Evolutionary conservation across 2,888 invertebrate species (phyloP).

Genomic region (Podabrus alpinus): DNA sequence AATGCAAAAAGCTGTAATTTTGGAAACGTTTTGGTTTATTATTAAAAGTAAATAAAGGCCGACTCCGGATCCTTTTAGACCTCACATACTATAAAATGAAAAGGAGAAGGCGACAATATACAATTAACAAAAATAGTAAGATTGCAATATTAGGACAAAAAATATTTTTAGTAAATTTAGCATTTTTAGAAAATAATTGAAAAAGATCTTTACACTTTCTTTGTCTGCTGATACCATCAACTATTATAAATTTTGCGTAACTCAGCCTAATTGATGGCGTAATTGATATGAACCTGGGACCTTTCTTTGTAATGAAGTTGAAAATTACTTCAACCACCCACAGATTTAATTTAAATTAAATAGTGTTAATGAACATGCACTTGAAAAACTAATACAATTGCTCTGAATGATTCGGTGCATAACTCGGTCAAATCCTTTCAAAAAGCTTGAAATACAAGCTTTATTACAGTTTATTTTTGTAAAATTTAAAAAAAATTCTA

Average conservation of each 20-base stretch:
- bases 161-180: constrained; percentile 69
- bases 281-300: background rate
- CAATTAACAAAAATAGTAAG: too few relatives aligned
- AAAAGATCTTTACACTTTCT: too few relatives aligned
- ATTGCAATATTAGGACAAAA: constrained; percentile 60
- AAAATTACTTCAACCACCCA: background rate
- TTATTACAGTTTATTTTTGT: too few relatives aligned
- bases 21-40: too few relatives aligned
- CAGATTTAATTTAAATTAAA: background rate
- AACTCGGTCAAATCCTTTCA: background rate
- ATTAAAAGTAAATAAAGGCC: too few relatives aligned
- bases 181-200: constrained; percentile 69
- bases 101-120: too few relatives aligned
- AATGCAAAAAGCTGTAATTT: too few relatives aligned
- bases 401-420: background rate
- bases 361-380: background rate
- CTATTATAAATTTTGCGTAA: background rate
- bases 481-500: too few relatives aligned
- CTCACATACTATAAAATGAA: too few relatives aligned
- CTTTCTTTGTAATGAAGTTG: background rate
- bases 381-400: background rate
- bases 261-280: background rate
- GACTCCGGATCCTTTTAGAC: too few relatives aligned
- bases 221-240: background rate
- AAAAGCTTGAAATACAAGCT: too few relatives aligned